Evolutionary conservation across 2,113 vertebrate species (phyloP), one percentile per base, ranked within the genome.

Genomic region (Urocitellus parryii): DNA sequence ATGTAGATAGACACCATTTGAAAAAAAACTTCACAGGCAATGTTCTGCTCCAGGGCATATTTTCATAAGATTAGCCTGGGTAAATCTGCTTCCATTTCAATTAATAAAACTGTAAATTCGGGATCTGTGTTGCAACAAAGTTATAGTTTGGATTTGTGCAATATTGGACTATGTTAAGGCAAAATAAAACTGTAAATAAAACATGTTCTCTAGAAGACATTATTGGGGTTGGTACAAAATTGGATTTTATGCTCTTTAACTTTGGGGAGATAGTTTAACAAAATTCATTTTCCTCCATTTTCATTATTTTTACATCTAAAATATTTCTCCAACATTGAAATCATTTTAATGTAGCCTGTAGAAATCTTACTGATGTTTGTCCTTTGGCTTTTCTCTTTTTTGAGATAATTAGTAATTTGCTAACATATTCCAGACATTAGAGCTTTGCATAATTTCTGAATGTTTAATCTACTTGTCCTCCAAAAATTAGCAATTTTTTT

Each of bases 401-500:
- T 82, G 20, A 93, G 12, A 42, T 93, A 90, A 94, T 45, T 94
- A 95, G 32, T 56, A 96, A 97, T 96, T 98, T 97, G 18, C 72
- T 70, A 96, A 4, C 34, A 37, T 16, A 94, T 24, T 94, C 29
- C 9, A 86, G 97, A 79, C 20, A 96, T 10, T 45, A 58, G 0
- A 37, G 90, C 13, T 96, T 96, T 79, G n/a, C 17, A 85, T 97
- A 86, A 0, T 72, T 95, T 98, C 94, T 97, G 27, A 51, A 89
- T 65, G 16, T 96, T 96, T 96, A 48, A 58, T 93, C 1, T 94
- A 18, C 90, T 94, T 88, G 27, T 90, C 34, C 4, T 91, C 70
- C 45, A 94, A 68, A 96, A 81, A 88, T 90, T 83, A 83, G 56
- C 25, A 61, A 86, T 18, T 63, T 90, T 92, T 48, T 22, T 48